Evolutionary conservation across 2,113 vertebrate species (phyloP), one percentile per base, ranked within the genome.

Genomic region (Echinops telfairi): DNA sequence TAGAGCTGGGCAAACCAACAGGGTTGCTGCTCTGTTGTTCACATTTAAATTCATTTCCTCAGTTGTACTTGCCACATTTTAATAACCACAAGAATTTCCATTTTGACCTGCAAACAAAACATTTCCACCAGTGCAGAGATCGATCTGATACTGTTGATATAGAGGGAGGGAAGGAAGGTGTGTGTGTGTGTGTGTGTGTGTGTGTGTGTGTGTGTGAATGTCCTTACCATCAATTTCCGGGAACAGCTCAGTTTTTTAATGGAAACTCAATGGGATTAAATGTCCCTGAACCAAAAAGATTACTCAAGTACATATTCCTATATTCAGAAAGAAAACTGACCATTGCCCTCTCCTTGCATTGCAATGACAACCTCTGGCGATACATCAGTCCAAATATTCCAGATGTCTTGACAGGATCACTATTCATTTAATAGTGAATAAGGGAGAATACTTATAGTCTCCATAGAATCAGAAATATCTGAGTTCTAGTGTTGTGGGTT

Each of bases 291-390:
- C 16, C 53, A 53, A 20, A 85, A 77, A 82, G 20, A 27, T 64
- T 2, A 85, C 27, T 75, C 38, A 19, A 27, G 47, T 53, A 70
- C 23, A 40, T 6, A 88, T 90, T 77, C 29, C 29, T 33, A 29
- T 38, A 47, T 80, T 88, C 70, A 92, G 80, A 94, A 82, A 38
- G 33, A 90, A 84, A 91, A 88, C 38, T 58, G n/a, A 88, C 33
- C 2, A 0, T 0, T 15, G 1, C 64, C 75, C 70, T 29, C 1
- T 23, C 70, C 70, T 62, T 68, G 47, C 40, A 53, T 7, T 11
- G 23, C 43, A 43, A 0, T 73, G 68, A 81, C 76, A 70, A 23
- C 89, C 27, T 92, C 84, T 53, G 76, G 71, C 31, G 27, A 47
- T 60, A 62, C 86, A 43, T 19, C 70, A 92, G 10, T 60, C 60